Evolutionary conservation across 1,140 invertebrate species (phyloP), one percentile per base, ranked within the genome.

Genomic region (Aphelinus certus): DNA sequence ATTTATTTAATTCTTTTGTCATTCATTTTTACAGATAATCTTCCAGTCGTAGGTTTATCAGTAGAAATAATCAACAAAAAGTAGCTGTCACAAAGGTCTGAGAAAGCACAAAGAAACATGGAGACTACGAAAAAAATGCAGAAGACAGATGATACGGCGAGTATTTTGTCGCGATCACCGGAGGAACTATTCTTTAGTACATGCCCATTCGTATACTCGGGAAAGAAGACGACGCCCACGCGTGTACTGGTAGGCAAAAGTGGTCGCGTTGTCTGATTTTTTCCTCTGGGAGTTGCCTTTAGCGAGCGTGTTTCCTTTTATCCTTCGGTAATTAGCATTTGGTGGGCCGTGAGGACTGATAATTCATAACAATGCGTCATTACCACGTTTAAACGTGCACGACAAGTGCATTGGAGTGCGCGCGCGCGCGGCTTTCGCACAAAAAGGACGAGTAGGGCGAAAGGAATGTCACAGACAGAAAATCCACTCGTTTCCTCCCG

Each of bases 361-460:
- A 86, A 87, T 86, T 86, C 82, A 80, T 79, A 82, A 84, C 84
- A 85, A 83, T 85, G 83, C 83, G 81, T 86, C 82, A 82, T 85
- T 84, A 85, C 82, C 77, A 80, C 79, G 81, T 83, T 86, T 84
- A 85, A 86, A 86, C 81, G 81, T 83, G 81, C 80, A 83, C 84
- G 84, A 86, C 84, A 85, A 86, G 84, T 84, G 83, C 83, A 84
- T 85, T 84, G 81, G 82, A 85, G 85, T 84, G 81, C 79, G 73
- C 9, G 77, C 78, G 73, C 81, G 78, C 79, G 48, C n/a, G 58
- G 48, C 62, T 57, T 49, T 57, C 75, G 77, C 77, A 71, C 73
- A 76, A 81, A 79, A 78, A 77, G 78, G 26, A 26, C 26, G 26
- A 26, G 75, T 79, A 80, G 63, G 76, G 70, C 72, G 79, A 79